phyloP scores from a whole-genome alignment of 2,888 invertebrate species.

The Hyposoter dolosus region DNA sequence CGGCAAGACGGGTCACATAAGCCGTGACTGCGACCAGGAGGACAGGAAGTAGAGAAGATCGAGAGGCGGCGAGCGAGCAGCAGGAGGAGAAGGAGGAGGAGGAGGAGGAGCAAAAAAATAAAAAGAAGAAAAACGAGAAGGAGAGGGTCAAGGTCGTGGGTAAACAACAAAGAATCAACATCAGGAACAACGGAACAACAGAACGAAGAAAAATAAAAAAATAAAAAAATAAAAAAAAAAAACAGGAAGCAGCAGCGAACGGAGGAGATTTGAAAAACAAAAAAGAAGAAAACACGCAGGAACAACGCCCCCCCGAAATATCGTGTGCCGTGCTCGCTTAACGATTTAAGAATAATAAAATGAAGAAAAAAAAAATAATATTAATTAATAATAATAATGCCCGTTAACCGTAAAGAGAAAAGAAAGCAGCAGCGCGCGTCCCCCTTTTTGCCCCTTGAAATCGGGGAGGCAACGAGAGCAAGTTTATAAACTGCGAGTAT shows the following conservation, averaged over 20 bases:
- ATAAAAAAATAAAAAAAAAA: neutral
- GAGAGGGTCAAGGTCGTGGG: neutral
- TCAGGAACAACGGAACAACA: conserved; percentile 1
- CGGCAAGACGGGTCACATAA: conserved; percentile 96
- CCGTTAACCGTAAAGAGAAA: conserved; percentile 80
- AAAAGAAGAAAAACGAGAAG: neutral
- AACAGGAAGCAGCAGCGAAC: conserved; percentile 1
- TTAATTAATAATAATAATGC: conserved; percentile 62
- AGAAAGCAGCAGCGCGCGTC: conserved; percentile 72
- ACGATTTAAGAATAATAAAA: conserved; percentile 76
- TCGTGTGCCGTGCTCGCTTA: conserved; percentile 82
- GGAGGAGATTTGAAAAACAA: neutral
- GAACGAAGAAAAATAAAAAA: conserved; percentile 38
- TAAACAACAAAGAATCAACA: neutral
- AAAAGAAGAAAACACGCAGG: neutral
- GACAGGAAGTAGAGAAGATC: conserved; percentile 87
- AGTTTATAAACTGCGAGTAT: neutral
- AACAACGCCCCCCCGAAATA: conserved; percentile 71
- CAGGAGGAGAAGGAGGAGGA: conserved; percentile 66
- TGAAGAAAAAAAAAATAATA: conserved; percentile 43
- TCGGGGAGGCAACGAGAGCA: neutral
- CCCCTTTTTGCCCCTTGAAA: conserved; percentile 63
- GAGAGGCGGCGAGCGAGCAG: conserved; percentile 62
- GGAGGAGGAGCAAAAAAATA: conserved; percentile 56
- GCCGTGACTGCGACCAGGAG: conserved; percentile 94